These are phyloP conservation scores for Sminthopsis crassicaudata DNA, from an alignment of 2,113 vertebrate species.

Conservation along the genomic window DNA sequence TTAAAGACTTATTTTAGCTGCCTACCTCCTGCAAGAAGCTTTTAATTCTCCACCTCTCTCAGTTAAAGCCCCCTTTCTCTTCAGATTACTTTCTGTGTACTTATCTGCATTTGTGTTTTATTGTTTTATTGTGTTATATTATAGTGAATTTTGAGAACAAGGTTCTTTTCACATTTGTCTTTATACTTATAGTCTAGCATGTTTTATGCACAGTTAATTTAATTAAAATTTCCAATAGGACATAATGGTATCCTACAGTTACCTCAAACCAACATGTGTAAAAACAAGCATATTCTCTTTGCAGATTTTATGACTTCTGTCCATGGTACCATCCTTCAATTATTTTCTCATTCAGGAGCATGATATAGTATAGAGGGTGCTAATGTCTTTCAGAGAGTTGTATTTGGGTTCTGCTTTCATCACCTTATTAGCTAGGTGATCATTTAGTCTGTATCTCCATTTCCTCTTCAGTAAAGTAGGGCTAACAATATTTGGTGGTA, in stretches of 20 bases:
- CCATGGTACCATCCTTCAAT: slow-evolving; percentile 24
- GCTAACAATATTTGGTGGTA: neutral
- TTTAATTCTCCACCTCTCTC: neutral
- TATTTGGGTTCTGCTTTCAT: neutral
- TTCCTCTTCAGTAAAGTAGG: neutral
- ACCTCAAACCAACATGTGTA: neutral
- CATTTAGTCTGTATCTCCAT: neutral
- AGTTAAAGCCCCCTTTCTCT: neutral
- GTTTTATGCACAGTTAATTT: neutral
- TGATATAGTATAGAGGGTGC: neutral
- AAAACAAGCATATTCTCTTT: neutral
- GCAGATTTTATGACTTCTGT: neutral
- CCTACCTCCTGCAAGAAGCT: neutral
- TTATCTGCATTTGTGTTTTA: neutral
- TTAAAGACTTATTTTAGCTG: neutral
- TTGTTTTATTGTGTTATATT: too few relatives aligned
- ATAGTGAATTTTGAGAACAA: neutral
- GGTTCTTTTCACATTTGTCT: neutral
- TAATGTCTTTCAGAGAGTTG: neutral
- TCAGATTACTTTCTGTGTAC: neutral
- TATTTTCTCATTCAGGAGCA: neutral
- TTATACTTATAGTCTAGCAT: neutral
- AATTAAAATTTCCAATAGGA: neutral
- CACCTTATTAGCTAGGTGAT: neutral
- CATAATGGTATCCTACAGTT: neutral